Conservation (phyloP, 2,113 vertebrate species). For the Leptobrachium leishanense region DNA sequence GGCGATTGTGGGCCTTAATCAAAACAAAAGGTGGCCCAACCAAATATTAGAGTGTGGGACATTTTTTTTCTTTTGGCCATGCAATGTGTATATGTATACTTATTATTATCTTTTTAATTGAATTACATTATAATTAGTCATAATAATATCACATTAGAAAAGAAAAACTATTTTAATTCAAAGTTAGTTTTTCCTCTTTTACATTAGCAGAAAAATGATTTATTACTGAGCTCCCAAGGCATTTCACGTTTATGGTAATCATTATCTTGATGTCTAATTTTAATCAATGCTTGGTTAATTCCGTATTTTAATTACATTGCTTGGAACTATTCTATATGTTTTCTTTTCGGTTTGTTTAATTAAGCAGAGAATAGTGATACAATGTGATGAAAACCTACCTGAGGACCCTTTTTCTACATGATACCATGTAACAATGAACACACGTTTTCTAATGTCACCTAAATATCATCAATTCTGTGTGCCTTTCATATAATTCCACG, state of each 20-base stretch:
- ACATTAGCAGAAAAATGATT: neutral
- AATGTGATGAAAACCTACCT: neutral
- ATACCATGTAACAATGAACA: neutral
- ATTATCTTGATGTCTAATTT: neutral
- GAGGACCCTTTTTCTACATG: neutral
- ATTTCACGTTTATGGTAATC: neutral
- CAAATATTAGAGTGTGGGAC: too few relatives aligned
- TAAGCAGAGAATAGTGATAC: neutral
- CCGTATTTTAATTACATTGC: neutral
- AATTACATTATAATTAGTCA: too few relatives aligned
- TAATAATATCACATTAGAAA: too few relatives aligned
- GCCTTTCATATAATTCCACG: conserved; percentile 2
- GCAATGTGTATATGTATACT: too few relatives aligned
- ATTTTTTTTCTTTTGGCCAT: too few relatives aligned
- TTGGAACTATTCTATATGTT: neutral
- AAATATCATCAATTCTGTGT: neutral
- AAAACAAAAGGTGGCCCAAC: too few relatives aligned
- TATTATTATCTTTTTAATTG: too few relatives aligned
- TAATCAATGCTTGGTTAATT: neutral
- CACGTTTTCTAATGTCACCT: neutral
- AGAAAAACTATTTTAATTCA: too few relatives aligned
- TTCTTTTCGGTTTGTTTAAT: neutral
- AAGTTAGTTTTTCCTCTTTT: neutral
- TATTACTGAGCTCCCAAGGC: neutral
- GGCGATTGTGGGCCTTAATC: too few relatives aligned